Evolutionary conservation across 2,888 invertebrate species (phyloP).

Genomic region (Oligia strigilis): DNA sequence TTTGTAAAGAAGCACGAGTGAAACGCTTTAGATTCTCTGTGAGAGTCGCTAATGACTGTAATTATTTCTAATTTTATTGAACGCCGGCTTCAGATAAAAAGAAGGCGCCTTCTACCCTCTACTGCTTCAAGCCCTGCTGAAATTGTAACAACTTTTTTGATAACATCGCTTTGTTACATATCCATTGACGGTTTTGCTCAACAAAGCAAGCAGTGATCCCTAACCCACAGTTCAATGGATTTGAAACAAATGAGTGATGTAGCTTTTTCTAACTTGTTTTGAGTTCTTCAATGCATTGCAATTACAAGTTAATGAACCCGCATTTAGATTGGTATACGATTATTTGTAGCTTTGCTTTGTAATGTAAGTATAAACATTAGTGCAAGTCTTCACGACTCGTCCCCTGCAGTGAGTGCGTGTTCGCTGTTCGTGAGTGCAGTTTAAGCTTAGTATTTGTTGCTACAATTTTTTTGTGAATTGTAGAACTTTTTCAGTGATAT

Average conservation of each 20-base stretch:
- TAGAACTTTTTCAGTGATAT: background rate
- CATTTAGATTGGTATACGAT: slow-evolving; percentile 58
- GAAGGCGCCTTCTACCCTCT: slow-evolving; percentile 65
- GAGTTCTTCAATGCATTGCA: slow-evolving; percentile 43
- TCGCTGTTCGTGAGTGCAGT: background rate
- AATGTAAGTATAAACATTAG: slow-evolving; percentile 40
- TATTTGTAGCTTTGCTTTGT: slow-evolving; percentile 51
- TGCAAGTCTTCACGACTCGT: slow-evolving; percentile 36
- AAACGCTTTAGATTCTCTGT: slow-evolving; percentile 54
- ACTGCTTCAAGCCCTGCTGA: slow-evolving; percentile 44
- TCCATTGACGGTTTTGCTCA: slow-evolving; percentile 26
- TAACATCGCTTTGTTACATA: background rate
- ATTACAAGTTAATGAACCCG: slow-evolving; percentile 63
- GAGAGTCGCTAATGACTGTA: slow-evolving; percentile 69
- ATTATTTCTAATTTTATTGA: slow-evolving; percentile 75
- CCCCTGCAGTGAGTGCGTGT: slow-evolving; percentile 15
- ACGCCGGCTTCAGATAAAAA: slow-evolving; percentile 70
- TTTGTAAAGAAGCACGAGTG: slow-evolving; percentile 53
- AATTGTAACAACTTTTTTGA: background rate
- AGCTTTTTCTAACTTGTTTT: slow-evolving; percentile 8
- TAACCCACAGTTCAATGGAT: background rate
- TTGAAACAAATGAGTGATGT: background rate
- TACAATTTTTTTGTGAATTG: background rate
- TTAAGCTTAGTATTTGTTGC: background rate
- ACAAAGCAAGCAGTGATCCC: rapidly evolving